A percentile compares a stretch with the other conserved stretches of the same genome.
Conservation (phyloP, 2,113 vertebrate genomes). For the Neolamprologus toae region DNA sequence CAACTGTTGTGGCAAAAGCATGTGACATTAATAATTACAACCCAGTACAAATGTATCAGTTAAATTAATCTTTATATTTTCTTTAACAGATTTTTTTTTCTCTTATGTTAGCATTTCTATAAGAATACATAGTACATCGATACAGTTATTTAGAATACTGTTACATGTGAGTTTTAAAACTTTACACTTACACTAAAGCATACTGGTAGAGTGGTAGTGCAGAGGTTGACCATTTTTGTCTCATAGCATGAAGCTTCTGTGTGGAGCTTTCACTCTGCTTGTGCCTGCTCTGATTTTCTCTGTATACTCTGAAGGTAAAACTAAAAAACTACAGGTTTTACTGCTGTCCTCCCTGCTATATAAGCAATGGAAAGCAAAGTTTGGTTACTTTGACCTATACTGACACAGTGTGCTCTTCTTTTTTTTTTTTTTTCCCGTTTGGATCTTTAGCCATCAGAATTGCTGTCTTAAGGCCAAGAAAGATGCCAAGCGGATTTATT, state of each 20-base stretch:
- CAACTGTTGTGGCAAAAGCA: background rate
- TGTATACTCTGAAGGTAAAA: background rate
- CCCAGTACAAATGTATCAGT: background rate
- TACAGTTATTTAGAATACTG: background rate
- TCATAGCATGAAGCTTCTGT: background rate
- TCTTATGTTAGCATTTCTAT: background rate
- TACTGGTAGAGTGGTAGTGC: background rate
- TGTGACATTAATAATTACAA: background rate
- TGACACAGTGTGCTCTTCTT: background rate
- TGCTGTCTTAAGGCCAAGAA: too few relatives aligned
- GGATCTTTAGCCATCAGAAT: too few relatives aligned
- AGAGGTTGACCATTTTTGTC: accelerated
- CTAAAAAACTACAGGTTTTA: background rate
- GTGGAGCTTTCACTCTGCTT: background rate
- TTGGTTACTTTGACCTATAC: background rate
- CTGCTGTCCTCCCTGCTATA: background rate
- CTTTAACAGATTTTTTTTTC: background rate
- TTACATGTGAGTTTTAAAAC: background rate
- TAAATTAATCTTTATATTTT: background rate
- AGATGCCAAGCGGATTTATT: too few relatives aligned
- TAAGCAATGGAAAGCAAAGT: background rate
- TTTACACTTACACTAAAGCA: accelerated
- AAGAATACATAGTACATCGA: background rate
- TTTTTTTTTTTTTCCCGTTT: too few relatives aligned
- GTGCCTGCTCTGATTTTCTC: background rate